Conservation (phyloP, 2,797 vertebrate species). For the Aulostomus chinensis region DNA sequence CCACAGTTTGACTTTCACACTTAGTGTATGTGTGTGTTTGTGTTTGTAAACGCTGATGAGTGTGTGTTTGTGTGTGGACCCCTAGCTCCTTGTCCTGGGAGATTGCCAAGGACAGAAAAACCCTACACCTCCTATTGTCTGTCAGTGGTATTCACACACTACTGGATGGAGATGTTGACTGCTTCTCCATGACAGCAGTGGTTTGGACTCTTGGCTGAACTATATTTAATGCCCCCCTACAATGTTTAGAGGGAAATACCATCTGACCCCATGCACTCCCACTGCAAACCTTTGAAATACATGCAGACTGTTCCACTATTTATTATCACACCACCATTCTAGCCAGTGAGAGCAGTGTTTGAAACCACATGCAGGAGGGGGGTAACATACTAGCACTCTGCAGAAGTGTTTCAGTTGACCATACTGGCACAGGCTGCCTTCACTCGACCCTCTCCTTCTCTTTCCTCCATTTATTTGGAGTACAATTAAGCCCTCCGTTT, state of each 20-base stretch:
- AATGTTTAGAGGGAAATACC: slow-evolving; percentile 62
- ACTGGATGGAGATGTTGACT: slow-evolving; percentile 38
- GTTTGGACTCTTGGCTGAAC: slow-evolving; percentile 47
- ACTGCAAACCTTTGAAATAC: slow-evolving; percentile 42
- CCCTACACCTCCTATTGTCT: not conserved
- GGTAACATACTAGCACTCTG: slow-evolving; percentile 37
- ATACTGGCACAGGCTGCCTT: slow-evolving; percentile 20
- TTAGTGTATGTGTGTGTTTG: not conserved
- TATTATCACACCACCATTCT: slow-evolving; percentile 44
- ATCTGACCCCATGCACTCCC: slow-evolving; percentile 41
- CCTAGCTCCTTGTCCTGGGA: slow-evolving; percentile 18
- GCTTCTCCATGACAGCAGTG: slow-evolving; percentile 35
- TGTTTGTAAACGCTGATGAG: too few relatives aligned
- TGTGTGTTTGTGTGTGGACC: not conserved
- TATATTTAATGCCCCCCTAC: slow-evolving; percentile 37
- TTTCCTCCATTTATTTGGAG: slow-evolving; percentile 46
- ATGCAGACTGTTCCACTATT: slow-evolving; percentile 43
- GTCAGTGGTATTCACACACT: slow-evolving; percentile 4
- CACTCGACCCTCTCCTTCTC: slow-evolving; percentile 15
- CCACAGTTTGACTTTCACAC: not conserved
- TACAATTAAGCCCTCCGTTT: slow-evolving; percentile 20
- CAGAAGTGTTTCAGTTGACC: slow-evolving; percentile 21
- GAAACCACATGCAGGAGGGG: slow-evolving; percentile 39
- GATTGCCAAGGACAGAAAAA: not conserved
- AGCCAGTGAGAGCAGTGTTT: slow-evolving; percentile 34